phyloP scores from a whole-genome alignment of 2,797 vertebrate species.

The Sparidentex hasta region DNA sequence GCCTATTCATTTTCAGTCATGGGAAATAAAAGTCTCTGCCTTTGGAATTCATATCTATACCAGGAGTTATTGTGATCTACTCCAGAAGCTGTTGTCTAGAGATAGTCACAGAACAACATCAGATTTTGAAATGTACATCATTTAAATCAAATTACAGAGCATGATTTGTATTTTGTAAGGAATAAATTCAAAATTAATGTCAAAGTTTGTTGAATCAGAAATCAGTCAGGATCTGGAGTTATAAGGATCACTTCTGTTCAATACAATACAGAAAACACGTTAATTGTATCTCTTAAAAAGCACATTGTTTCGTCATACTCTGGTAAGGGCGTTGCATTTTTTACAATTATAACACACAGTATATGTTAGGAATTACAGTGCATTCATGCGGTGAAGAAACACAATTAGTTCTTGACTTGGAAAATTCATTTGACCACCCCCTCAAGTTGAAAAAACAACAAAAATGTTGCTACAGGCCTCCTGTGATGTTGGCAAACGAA shows the following conservation, averaged over 20 bases:
- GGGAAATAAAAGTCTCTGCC: neutral
- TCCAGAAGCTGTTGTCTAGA: neutral
- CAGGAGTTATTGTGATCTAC: neutral
- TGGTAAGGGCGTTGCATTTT: neutral
- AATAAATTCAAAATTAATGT: neutral
- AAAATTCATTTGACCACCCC: too few relatives aligned
- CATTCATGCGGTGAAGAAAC: too few relatives aligned
- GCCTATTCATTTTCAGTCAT: slow-evolving; percentile 26
- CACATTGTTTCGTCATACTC: neutral
- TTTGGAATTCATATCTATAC: neutral
- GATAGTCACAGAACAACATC: neutral
- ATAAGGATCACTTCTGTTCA: too few relatives aligned
- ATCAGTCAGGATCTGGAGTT: too few relatives aligned
- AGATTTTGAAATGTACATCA: too few relatives aligned
- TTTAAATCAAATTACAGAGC: neutral
- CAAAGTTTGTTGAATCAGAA: too few relatives aligned
- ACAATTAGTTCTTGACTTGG: too few relatives aligned
- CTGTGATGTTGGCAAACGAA: too few relatives aligned
- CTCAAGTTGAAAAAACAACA: too few relatives aligned
- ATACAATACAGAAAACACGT: neutral
- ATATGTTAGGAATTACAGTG: neutral
- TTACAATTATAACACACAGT: neutral
- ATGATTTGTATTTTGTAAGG: neutral
- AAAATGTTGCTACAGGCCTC: too few relatives aligned
- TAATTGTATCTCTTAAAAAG: neutral